phyloP scores from a whole-genome alignment of 2,888 invertebrate genomes.

The Choristoneura rosaceana region DNA sequence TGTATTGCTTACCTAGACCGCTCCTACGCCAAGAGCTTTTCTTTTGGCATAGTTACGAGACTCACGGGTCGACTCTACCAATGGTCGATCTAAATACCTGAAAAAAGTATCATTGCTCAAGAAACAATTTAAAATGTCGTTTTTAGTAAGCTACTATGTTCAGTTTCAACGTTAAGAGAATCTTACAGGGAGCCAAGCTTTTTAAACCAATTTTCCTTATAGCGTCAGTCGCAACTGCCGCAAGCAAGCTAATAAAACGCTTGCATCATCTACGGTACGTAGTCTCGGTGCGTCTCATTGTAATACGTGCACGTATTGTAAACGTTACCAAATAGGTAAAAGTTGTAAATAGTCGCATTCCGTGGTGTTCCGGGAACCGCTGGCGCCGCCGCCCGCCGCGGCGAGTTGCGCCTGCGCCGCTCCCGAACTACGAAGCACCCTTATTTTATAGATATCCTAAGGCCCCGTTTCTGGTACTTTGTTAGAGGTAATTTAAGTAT shows the following conservation, averaged over 20 bases:
- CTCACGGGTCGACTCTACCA: background rate
- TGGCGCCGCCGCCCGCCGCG: conserved; percentile 66
- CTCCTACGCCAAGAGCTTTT: background rate
- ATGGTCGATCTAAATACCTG: background rate
- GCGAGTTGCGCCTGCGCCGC: conserved; percentile 19
- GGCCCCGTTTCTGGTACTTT: background rate
- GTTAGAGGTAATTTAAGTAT: background rate
- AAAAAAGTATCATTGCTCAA: background rate
- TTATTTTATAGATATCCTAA: conserved; percentile 31
- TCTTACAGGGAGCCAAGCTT: background rate
- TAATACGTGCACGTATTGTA: conserved; percentile 75
- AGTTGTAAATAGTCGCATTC: conserved; percentile 83
- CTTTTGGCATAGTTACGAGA: too few relatives aligned
- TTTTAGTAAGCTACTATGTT: background rate
- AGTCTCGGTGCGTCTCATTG: conserved; percentile 32
- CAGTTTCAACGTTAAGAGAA: background rate
- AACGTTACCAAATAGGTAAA: conserved; percentile 83
- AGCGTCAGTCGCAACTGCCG: background rate
- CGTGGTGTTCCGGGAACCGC: conserved; percentile 75
- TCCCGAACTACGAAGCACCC: conserved; percentile 53
- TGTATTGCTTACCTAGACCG: background rate
- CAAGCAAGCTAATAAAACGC: conserved; percentile 9
- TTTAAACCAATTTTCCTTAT: background rate
- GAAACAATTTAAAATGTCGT: background rate
- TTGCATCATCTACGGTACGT: conserved; percentile 29